Conservation (phyloP, 1,140 invertebrate genomes). For the Lepidurus couesii region DNA sequence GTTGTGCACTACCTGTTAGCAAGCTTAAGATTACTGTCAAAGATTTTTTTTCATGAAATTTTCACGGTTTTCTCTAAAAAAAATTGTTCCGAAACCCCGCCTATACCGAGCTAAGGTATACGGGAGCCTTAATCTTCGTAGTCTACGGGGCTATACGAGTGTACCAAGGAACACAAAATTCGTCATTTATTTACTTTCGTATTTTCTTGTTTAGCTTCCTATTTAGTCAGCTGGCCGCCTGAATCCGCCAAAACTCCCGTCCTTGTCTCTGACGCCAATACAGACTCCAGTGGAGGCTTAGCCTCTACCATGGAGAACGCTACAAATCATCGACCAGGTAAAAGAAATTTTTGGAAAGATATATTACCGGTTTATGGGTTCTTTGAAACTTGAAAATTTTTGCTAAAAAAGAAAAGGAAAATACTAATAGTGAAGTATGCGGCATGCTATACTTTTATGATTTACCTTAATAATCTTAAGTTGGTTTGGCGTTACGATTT, state of each 20-base stretch:
- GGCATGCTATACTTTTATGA: neutral
- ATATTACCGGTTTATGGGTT: neutral
- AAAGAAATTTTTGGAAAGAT: neutral
- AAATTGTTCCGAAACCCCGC: too few species aligned
- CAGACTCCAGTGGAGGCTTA: slow-evolving; percentile 45
- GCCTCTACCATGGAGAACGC: slow-evolving; percentile 45
- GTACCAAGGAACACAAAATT: neutral
- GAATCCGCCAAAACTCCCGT: slow-evolving; percentile 70
- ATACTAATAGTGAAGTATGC: too few species aligned
- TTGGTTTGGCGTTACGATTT: neutral
- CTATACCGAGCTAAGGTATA: too few species aligned
- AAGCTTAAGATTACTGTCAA: too few species aligned
- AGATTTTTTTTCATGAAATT: too few species aligned
- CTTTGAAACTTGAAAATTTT: neutral
- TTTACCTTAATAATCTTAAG: neutral
- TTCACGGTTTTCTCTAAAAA: too few species aligned
- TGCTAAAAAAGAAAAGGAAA: too few species aligned
- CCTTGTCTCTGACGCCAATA: slow-evolving; percentile 68
- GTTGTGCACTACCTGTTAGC: too few species aligned
- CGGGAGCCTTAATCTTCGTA: too few species aligned
- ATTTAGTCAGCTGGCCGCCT: slow-evolving; percentile 72
- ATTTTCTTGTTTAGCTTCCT: slow-evolving; percentile 56
- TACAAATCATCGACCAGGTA: slow-evolving; percentile 1
- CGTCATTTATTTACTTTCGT: neutral
- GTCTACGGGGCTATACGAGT: too few species aligned